phyloP scores from a whole-genome alignment of 2,113 vertebrate genomes.

The Platycercus adscitus region DNA sequence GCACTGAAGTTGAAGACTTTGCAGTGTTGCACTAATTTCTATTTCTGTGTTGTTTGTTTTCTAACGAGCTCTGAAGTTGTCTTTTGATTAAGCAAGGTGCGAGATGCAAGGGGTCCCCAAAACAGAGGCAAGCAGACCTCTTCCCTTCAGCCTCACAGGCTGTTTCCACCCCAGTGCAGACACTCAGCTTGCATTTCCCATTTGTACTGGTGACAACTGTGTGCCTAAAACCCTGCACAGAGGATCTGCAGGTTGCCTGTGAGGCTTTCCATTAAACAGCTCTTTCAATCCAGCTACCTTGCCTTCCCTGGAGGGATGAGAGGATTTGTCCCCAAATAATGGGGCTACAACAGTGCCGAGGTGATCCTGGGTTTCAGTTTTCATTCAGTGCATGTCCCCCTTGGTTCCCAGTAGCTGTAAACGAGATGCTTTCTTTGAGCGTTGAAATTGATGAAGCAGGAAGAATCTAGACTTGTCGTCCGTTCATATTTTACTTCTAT shows the following conservation, averaged over 20 bases:
- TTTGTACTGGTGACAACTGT: accelerated
- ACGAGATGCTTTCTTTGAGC: conserved; percentile 4
- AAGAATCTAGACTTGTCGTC: conserved; percentile 7
- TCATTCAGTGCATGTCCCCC: background rate
- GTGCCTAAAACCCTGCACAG: background rate
- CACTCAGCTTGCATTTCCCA: background rate
- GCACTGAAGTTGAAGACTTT: background rate
- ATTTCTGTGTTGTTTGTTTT: conserved; percentile 14
- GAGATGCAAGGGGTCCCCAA: background rate
- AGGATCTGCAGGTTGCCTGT: background rate
- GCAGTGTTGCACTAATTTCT: background rate
- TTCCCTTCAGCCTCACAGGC: background rate
- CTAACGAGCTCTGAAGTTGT: background rate
- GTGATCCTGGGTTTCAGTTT: background rate
- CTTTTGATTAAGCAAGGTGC: background rate
- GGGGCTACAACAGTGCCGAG: background rate
- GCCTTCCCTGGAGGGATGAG: background rate
- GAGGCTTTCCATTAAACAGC: background rate
- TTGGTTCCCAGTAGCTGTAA: conserved; percentile 15
- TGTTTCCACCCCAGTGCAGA: background rate
- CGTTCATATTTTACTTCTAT: conserved; percentile 42
- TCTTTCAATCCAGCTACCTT: background rate
- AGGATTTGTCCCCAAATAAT: conserved; percentile 2
- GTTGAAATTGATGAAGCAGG: conserved; percentile 26
- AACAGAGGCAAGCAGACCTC: background rate